Evolutionary conservation across 2,113 vertebrate genomes (phyloP), one percentile per base, ranked within the genome.

Genomic region (Lepus europaeus): DNA sequence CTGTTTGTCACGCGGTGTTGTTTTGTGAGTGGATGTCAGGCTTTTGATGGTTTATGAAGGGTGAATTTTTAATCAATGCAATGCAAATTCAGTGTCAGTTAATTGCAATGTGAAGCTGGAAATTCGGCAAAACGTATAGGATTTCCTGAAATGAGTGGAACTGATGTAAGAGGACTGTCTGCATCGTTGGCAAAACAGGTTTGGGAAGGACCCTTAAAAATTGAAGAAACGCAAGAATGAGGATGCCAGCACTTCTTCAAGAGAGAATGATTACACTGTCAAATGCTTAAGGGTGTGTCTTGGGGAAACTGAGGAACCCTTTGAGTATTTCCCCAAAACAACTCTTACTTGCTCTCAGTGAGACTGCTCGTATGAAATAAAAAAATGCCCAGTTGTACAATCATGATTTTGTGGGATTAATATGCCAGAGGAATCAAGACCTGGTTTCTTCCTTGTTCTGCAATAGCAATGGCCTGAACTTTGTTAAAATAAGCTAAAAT

Each of bases 281-380:
- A 92, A 79, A 49, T 53, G 33, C 69, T 68, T 85, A 39, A 66
- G n/a, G 51, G 72, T 82, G 27, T 61, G 64, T 69, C 61, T 79
- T 0, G 49, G 64, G 89, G 68, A 88, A 88, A 79, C 25, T 2
- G 39, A 90, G 64, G 74, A 74, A 69, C 25, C 64, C 36, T 76
- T 93, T 81, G 68, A 86, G 9, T 78, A 64, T 70, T 61, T 69
- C 70, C 80, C 4, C 31, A 70, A 97, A 91, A 45, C 16, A 66
- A 77, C 51, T 80, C n/a, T 83, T 64, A 33, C 80, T 95, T 89
- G n/a, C 64, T 89, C 20, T 78, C 77, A 20, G 39, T 22, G 33
- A 81, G 88, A 78, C 93, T 53, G 61, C 80, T 76, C 56, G 68
- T 36, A 83, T 16, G 39, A 90, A 95, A 85, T 51, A 56, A 90